Base-by-base conservation (phyloP, 2,797 vertebrate species). In the Carapus acus region DNA sequence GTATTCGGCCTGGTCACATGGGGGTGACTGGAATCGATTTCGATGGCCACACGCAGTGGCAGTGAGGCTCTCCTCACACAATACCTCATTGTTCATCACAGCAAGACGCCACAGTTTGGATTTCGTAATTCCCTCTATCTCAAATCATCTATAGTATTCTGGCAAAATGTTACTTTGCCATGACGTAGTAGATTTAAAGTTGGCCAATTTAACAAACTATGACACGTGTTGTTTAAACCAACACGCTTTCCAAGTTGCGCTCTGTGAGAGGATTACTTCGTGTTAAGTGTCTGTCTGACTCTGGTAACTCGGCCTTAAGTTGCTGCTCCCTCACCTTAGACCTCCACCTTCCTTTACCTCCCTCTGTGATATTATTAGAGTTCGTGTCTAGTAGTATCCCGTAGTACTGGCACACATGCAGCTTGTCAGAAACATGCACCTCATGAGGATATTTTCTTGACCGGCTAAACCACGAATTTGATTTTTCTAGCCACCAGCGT, bases 21-120 rank as follows among this genome's bases (percentile, higher is more conserved):
- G 45, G 4, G 11, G 15, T 27, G 42, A 41, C 31, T 12, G 34
- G 16, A 38, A 46, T 74, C 45, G 59, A 62, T 65, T 61, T 38
- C 21, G 4, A 34, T 6, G n/a, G 47, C 52, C 63, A 51, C 29
- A 58, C 67, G 67, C 54, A 69, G 52, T 49, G 34, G 8, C 45
- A 66, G 44, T 64, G 45, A 48, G 31, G 49, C 42, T 47, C 16
- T 41, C 16, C 15, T 24, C 22, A 18, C 14, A 54, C 52, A 67
- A 16, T 38, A 41, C 41, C 37, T 43, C 38, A 50, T 14, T 66
- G 53, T 62, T 13, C 8, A 7, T 27, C 24, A 22, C 23, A 2
- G 2, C 37, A 18, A 19, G 40, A 49, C 64, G 48, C n/a, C 33
- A 53, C 61, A 55, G 38, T 33, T 59, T 47, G 49, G 39, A 43